Percentiles rank a stretch among this genome's conserved stretches.
Evolutionary conservation across 2,113 vertebrate species (phyloP).

Genomic region (Ammospiza caudacuta): DNA sequence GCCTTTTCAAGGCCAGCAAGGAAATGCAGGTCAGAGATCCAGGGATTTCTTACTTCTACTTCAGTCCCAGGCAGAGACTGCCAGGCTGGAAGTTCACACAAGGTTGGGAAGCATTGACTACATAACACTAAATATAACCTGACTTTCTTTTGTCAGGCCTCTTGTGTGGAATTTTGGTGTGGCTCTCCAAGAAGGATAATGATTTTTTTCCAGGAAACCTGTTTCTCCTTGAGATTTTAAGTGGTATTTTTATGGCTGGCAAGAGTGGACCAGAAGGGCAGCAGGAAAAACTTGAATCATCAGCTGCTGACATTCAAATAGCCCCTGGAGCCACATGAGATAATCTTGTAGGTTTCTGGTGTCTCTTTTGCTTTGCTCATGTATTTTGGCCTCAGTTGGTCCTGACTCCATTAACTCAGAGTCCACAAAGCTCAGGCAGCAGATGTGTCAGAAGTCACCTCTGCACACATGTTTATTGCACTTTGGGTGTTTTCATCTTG

Average conservation of each 20-base stretch:
- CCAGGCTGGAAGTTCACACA: neutral
- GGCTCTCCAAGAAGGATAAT: neutral
- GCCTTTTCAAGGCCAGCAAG: neutral
- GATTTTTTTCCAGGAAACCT: neutral
- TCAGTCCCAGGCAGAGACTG: neutral
- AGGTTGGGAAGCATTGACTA: neutral
- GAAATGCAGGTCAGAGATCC: neutral
- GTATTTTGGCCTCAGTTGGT: neutral
- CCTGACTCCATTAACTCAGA: neutral
- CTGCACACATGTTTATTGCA: neutral
- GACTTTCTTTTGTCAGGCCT: neutral
- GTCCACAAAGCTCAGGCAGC: neutral
- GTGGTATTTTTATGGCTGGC: neutral
- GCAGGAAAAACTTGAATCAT: neutral
- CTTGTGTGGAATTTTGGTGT: neutral
- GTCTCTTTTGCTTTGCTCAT: neutral
- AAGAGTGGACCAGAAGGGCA: neutral
- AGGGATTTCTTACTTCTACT: neutral
- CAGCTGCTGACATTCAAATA: neutral
- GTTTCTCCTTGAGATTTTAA: neutral
- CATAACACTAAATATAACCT: neutral
- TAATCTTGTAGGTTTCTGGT: neutral
- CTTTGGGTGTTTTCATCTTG: neutral
- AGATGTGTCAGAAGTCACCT: neutral
- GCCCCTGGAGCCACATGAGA: neutral